Conservation (phyloP, 2,797 vertebrate species). For the Rhinatrema bivittatum region DNA sequence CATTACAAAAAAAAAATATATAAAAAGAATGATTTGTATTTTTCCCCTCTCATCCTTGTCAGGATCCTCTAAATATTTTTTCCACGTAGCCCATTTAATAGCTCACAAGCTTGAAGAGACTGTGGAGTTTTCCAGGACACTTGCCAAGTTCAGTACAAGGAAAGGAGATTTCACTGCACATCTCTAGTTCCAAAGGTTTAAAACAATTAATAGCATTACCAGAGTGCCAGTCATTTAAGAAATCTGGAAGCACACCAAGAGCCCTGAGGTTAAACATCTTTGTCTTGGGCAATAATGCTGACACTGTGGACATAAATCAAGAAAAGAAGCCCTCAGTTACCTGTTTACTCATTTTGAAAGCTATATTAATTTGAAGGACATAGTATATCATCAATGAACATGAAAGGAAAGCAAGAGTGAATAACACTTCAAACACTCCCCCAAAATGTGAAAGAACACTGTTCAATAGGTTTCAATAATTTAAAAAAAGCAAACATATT, state of each 20-base stretch:
- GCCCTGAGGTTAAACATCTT: neutral
- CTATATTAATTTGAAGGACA: neutral
- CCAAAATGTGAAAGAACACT: too few relatives aligned
- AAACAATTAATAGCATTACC: neutral
- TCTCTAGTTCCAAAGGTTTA: neutral
- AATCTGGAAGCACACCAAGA: neutral
- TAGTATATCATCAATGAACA: too few relatives aligned
- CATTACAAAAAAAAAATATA: too few relatives aligned
- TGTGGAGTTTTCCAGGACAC: neutral
- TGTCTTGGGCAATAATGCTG: neutral
- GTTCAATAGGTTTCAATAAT: too few relatives aligned
- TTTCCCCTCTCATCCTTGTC: too few relatives aligned
- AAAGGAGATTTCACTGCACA: neutral
- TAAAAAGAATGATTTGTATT: too few relatives aligned
- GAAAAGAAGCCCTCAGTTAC: neutral
- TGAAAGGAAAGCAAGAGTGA: neutral
- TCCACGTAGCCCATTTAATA: neutral
- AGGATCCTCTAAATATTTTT: neutral
- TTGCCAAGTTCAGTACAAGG: neutral
- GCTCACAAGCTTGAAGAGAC: neutral
- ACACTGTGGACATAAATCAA: neutral
- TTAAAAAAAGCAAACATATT: too few relatives aligned
- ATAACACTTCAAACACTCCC: too few relatives aligned
- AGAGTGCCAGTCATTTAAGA: neutral
- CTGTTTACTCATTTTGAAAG: neutral